Conservation (phyloP, 53 echinoderm and acorn worm genomes). For the Luidia sarsii region DNA sequence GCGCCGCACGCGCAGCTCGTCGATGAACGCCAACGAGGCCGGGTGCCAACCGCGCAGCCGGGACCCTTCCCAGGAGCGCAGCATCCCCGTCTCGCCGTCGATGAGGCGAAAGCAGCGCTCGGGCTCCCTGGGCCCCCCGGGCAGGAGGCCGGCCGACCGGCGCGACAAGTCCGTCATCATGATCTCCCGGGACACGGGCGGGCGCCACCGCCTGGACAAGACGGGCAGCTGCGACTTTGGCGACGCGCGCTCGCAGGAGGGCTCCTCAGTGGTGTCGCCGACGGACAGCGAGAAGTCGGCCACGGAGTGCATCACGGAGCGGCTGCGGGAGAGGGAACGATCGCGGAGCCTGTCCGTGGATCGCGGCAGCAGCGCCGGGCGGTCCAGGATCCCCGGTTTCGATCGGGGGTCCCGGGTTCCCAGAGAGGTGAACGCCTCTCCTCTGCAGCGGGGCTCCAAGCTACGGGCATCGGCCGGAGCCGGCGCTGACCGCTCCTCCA, state of each 20-base stretch:
- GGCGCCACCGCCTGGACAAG: conserved; percentile 86
- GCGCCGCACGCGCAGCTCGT: conserved; percentile 23
- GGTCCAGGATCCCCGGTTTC: conserved; percentile 20
- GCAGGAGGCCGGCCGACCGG: conserved; percentile 26
- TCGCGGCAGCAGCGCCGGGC: background rate
- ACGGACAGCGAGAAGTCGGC: conserved; percentile 53
- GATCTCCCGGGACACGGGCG: conserved; percentile 73
- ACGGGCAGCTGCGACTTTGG: conserved; percentile 89
- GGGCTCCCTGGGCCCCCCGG: conserved; percentile 12
- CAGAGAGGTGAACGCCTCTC: too few species aligned
- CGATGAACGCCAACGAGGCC: conserved; percentile 11
- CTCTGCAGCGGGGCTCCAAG: conserved; percentile 15
- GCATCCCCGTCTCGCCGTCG: conserved; percentile 32
- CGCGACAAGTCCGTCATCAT: conserved; percentile 61
- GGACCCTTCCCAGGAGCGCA: conserved; percentile 21
- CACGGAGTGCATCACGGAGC: conserved; percentile 26
- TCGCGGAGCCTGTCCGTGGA: conserved; percentile 47
- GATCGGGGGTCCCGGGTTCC: conserved; percentile 29
- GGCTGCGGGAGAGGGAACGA: conserved; percentile 11
- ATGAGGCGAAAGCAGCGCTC: conserved; percentile 55
- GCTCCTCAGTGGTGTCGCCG: conserved; percentile 42
- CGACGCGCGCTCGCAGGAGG: conserved; percentile 59
- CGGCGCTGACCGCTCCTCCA: background rate
- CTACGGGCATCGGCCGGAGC: conserved; percentile 5
- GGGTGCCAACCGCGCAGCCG: conserved; percentile 26